Percentiles rank a stretch among this genome's conserved stretches.
phyloP scores from a whole-genome alignment of 2,797 vertebrate genomes.

The Discoglossus pictus region DNA sequence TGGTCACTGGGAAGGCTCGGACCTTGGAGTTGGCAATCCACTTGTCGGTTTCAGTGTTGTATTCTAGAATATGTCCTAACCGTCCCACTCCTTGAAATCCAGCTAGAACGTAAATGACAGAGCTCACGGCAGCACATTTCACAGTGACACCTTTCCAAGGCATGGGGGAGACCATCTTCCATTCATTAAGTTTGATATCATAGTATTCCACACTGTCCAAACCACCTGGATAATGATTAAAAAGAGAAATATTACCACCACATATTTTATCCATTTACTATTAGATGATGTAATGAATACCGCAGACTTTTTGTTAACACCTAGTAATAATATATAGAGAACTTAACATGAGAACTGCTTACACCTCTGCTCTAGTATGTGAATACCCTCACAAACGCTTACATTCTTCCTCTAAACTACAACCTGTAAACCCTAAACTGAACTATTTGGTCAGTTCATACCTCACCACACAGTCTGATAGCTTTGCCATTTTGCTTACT shows the following conservation, averaged over 20 bases:
- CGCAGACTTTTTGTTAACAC: no score
- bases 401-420: no score
- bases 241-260: constrained; percentile 3
- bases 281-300: no score
- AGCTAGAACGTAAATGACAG: constrained; percentile 90
- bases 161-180: constrained; percentile 89
- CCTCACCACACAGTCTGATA: no score
- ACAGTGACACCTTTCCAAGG: constrained; percentile 95
- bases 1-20: constrained; percentile 94
- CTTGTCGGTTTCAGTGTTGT: constrained; percentile 91
- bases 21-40: constrained; percentile 94
- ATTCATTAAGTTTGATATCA: constrained; percentile 90
- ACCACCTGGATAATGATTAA: constrained; percentile 76
- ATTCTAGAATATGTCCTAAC: constrained; percentile 91
- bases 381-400: no score
- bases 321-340: no score
- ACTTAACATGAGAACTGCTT: no score
- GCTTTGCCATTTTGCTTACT: no score
- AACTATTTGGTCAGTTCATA: no score
- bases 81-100: constrained; percentile 95
- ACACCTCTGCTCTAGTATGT: no score
- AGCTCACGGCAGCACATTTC: constrained; percentile 91
- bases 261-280: no score
- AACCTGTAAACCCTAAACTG: no score
- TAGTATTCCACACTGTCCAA: constrained; percentile 96